These are phyloP conservation scores for Apodemus agrarius DNA, from an alignment of 2,797 vertebrate genomes.

Conservation along the genomic window DNA sequence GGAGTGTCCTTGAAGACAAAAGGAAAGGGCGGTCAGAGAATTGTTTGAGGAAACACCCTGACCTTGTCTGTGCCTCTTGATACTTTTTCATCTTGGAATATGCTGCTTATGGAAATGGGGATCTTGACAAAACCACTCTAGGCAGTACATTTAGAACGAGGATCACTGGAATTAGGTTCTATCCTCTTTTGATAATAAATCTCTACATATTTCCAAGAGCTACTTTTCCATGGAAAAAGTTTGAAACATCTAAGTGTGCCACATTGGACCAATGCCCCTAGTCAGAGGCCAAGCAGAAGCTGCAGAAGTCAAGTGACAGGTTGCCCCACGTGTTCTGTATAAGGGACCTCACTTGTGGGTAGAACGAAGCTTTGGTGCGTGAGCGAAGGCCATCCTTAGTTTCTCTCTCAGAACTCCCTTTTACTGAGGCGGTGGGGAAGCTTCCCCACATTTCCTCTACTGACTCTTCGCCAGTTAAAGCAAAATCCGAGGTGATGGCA, in stretches of 20 bases:
- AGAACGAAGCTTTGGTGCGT: too few species aligned
- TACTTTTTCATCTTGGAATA: not conserved
- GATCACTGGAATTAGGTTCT: not conserved
- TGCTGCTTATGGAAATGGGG: not conserved
- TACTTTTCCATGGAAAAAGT: slow-evolving; percentile 12
- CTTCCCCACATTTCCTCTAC: slow-evolving; percentile 11
- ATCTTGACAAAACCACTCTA: not conserved
- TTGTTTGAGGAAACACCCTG: not conserved
- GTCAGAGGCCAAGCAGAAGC: not conserved
- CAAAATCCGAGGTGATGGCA: not conserved
- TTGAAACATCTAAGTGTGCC: not conserved
- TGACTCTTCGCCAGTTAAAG: slow-evolving; percentile 35
- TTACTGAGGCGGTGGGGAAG: not conserved
- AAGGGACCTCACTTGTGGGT: not conserved
- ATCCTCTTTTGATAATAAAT: not conserved
- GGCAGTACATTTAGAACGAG: not conserved
- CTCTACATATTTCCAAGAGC: not conserved
- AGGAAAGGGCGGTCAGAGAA: not conserved
- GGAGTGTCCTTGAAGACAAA: not conserved
- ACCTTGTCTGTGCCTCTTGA: not conserved
- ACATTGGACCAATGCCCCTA: not conserved
- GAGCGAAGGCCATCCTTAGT: not conserved
- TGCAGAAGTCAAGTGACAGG: not conserved
- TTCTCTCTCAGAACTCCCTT: not conserved
- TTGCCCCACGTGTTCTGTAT: not conserved